Evolutionary conservation across 2,797 vertebrate genomes (phyloP), one percentile per base, ranked within the genome.

Genomic region (Pangasius mekongensis): DNA sequence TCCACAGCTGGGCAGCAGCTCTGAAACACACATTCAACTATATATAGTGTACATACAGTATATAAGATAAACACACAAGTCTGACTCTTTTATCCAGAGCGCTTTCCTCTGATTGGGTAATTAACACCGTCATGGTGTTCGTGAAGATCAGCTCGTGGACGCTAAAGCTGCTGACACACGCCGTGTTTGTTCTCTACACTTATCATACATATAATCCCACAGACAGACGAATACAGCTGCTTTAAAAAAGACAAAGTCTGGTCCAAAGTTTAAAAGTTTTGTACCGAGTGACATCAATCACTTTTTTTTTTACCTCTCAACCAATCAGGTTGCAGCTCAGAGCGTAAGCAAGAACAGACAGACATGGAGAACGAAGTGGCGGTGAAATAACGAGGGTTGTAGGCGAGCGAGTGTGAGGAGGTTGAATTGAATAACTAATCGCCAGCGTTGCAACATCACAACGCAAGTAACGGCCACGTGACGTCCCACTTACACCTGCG

Each of bases 1-100:
- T 10, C 96, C 94, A 92, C 97, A 98, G 89, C 22, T 95, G 66
- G 95, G 91, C 86, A 95, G 91, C 78, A 97, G 83, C 90, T 97
- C 97, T 97, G 93, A 18, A 87, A 89, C 43, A 88, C 78, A 87
- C 16, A 90, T 43, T 39, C 8, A 81, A 16, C 10, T 27, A 74
- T 18, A 33, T 43, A 43, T 43, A 43, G 43, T 43, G 43, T 2
- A 54, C 30, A 67, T n/a, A 66, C 62, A 27, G 5, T 49, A 11
- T 24, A 76, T 52, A 52, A n/a, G 30, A 27, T 16, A 83, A 62
- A 62, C n/a, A 62, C 22, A n/a, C 22, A 14, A 36, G 16, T 47
- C 27, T 81, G 30, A 60, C 78, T 81, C 13, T 58, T 73, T 73
- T 13, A 74, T 47, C 22, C 22, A 74, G 71, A 24, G 9, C 2